Conservation (phyloP, 2,888 invertebrate species). For the Masnerella sp. region DNA sequence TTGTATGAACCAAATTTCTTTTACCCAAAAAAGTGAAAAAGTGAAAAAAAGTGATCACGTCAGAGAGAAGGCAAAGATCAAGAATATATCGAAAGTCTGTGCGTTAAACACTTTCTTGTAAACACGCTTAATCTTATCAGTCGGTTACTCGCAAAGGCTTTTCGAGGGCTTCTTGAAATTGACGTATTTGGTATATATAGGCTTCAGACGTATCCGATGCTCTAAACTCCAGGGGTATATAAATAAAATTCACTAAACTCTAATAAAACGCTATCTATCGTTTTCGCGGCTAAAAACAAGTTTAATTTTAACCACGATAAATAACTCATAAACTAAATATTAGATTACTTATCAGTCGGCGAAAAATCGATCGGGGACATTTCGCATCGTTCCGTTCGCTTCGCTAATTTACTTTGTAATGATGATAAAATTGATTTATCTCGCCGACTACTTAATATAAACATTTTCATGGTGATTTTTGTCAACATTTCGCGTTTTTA, state of each 20-base stretch:
- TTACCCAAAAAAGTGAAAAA: neutral
- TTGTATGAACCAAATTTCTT: too few species aligned
- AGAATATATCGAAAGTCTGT: slow-evolving; percentile 20
- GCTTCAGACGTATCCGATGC: neutral
- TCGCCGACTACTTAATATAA: neutral
- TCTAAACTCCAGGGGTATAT: neutral
- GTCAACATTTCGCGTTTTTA: too few species aligned
- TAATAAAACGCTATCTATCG: slow-evolving; percentile 7
- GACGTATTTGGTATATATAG: slow-evolving; percentile 29
- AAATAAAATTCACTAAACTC: slow-evolving; percentile 8
- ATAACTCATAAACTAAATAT: slow-evolving; percentile 15
- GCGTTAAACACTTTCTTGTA: slow-evolving; percentile 53
- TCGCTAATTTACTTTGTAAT: slow-evolving; percentile 6
- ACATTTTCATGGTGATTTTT: too few species aligned
- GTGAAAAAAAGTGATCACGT: neutral
- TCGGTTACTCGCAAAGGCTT: slow-evolving; percentile 25
- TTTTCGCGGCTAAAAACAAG: neutral
- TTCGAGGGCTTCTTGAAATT: slow-evolving; percentile 40
- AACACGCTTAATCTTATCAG: slow-evolving; percentile 65
- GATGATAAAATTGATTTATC: neutral
- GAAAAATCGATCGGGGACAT: slow-evolving; percentile 10
- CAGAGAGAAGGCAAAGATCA: slow-evolving; percentile 54
- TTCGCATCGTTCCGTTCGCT: neutral
- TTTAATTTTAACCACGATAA: slow-evolving; percentile 17
- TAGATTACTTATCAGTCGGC: slow-evolving; percentile 6